A percentile compares a stretch with the other conserved stretches of the same genome.
Evolutionary conservation across 2,888 invertebrate genomes (phyloP).

Genomic region (Nomada goodeniana): DNA sequence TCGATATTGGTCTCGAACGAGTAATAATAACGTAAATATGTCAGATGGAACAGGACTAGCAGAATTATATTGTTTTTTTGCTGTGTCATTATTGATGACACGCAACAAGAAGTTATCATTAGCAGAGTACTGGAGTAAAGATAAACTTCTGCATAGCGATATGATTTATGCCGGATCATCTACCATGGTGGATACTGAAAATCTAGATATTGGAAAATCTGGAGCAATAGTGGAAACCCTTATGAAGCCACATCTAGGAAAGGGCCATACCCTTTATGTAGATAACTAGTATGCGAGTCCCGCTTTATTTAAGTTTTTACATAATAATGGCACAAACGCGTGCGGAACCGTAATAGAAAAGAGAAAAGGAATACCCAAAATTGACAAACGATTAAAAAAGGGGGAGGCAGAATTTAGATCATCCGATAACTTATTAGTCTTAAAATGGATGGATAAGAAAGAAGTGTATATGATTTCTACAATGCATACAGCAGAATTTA

Average conservation of each 20-base stretch:
- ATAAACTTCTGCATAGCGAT: conserved; percentile 45
- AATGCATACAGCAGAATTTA: conserved; percentile 37
- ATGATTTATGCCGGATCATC: neutral
- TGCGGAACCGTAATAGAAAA: conserved; percentile 29
- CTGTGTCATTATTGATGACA: conserved; percentile 45
- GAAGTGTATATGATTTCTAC: conserved; percentile 37
- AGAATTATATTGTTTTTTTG: conserved; percentile 42
- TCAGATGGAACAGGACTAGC: conserved; percentile 35
- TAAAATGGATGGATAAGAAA: conserved; percentile 22
- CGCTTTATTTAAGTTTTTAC: conserved; percentile 29
- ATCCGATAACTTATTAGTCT: conserved; percentile 6
- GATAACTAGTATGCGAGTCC: conserved; percentile 38
- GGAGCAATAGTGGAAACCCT: conserved; percentile 24
- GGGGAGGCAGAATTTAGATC: conserved; percentile 8
- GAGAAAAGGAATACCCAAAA: conserved; percentile 40
- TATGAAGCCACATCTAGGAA: conserved; percentile 19
- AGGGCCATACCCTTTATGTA: conserved; percentile 32
- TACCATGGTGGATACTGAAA: too few relatives aligned
- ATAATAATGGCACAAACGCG: conserved; percentile 34
- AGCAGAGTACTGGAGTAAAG: conserved; percentile 39
- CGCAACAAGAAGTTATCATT: conserved; percentile 47
- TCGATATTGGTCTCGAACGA: conserved; percentile 39
- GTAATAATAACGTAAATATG: conserved; percentile 36
- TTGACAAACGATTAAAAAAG: conserved; percentile 18
- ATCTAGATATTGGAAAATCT: conserved; percentile 1